Conservation (phyloP, 2,888 invertebrate species). For the Torymus aiolomorphi region DNA sequence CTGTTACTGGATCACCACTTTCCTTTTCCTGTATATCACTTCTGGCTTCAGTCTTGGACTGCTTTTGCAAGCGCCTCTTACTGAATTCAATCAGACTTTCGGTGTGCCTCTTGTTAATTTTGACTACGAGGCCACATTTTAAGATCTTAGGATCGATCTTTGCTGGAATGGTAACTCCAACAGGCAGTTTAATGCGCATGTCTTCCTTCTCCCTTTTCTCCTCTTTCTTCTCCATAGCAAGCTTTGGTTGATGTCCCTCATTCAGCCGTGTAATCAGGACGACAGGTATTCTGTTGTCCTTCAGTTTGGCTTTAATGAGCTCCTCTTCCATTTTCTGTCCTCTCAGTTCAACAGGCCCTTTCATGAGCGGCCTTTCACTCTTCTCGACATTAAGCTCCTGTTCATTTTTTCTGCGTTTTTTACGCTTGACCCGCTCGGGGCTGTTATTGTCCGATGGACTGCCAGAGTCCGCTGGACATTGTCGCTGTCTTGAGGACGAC, state of each 20-base stretch:
- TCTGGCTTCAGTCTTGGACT: neutral
- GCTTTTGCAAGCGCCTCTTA: slow-evolving; percentile 17
- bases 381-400: neutral
- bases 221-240: neutral
- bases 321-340: slow-evolving; percentile 10
- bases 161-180: slow-evolving; percentile 28
- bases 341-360: neutral
- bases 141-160: slow-evolving; percentile 42
- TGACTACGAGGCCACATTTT: slow-evolving; percentile 20
- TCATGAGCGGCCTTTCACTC: slow-evolving; percentile 5
- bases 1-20: neutral
- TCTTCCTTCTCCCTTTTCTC: slow-evolving; percentile 6
- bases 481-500: neutral
- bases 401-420: slow-evolving; percentile 50
- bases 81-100: slow-evolving; percentile 33
- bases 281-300: slow-evolving; percentile 39
- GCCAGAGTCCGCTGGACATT: slow-evolving; percentile 15
- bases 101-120: slow-evolving; percentile 46
- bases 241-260: slow-evolving; percentile 14
- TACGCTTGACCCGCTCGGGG: slow-evolving; percentile 41
- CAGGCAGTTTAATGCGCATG: slow-evolving; percentile 3
- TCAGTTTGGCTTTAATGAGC: slow-evolving; percentile 36
- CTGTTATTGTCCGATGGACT: slow-evolving; percentile 20
- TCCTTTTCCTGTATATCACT: neutral
- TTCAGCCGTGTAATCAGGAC: slow-evolving; percentile 40